Evolutionary conservation across 2,113 vertebrate species (phyloP).

Genomic region (Takifugu bimaculatus): DNA sequence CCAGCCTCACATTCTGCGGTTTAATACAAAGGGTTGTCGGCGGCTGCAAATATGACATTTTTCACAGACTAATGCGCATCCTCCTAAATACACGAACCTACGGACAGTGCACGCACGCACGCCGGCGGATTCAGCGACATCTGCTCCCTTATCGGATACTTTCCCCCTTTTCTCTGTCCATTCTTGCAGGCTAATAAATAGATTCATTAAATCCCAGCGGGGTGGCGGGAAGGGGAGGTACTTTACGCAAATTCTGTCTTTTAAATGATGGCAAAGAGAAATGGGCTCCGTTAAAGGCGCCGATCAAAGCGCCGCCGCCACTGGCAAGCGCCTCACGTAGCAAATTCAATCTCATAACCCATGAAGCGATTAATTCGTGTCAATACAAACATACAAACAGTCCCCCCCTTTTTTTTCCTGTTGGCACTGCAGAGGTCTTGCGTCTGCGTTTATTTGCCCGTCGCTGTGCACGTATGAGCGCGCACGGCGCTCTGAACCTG

Average conservation of each 20-base stretch:
- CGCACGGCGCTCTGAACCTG: conserved; percentile 44
- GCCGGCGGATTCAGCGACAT: neutral
- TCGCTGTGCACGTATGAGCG: conserved; percentile 34
- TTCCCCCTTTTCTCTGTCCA: conserved; percentile 15
- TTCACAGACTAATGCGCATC: conserved; percentile 25
- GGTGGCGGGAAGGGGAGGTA: conserved; percentile 25
- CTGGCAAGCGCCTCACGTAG: conserved; percentile 65
- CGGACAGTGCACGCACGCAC: neutral
- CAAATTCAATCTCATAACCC: conserved; percentile 70
- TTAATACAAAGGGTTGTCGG: conserved; percentile 24
- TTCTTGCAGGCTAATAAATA: conserved; percentile 41
- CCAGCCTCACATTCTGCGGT: conserved; percentile 50
- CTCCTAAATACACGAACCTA: conserved; percentile 11
- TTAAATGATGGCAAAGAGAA: conserved; percentile 46
- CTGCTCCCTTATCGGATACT: conserved; percentile 11
- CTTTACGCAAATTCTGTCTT: conserved; percentile 43
- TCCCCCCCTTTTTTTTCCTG: conserved; percentile 18
- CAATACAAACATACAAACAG: conserved; percentile 62
- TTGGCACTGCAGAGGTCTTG: conserved; percentile 21
- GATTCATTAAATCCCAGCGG: conserved; percentile 49
- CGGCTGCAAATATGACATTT: conserved; percentile 35
- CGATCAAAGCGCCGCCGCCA: conserved; percentile 55
- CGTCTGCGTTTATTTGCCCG: conserved; percentile 30
- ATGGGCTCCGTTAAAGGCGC: conserved; percentile 42
- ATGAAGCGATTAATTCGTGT: conserved; percentile 73